Conservation (phyloP, 2,113 vertebrate species). For the Gnathonemus longibarbis region DNA sequence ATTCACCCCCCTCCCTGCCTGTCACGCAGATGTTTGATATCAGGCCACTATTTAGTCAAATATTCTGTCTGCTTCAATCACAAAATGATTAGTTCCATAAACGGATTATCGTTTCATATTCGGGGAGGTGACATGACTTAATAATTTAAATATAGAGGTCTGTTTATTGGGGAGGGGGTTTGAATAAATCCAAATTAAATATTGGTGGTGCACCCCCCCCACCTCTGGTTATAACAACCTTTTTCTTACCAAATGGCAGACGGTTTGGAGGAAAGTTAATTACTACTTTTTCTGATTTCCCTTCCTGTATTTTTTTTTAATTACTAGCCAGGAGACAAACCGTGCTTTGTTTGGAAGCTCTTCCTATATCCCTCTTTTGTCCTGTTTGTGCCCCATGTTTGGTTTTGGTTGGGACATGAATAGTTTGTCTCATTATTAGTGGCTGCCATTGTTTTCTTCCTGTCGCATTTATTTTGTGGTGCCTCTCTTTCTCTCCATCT, state of each 20-base stretch:
- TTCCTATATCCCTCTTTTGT: background rate
- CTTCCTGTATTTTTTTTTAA: background rate
- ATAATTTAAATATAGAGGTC: background rate
- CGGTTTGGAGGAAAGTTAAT: background rate
- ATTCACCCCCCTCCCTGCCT: background rate
- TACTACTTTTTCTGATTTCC: background rate
- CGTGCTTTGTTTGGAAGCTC: background rate
- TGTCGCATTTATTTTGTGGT: slow-evolving; percentile 8
- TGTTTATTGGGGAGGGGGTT: background rate
- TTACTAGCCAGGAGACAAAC: background rate
- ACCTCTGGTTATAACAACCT: background rate
- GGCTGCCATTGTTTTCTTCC: background rate
- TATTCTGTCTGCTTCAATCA: background rate
- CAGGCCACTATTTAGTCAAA: background rate
- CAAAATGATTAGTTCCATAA: background rate
- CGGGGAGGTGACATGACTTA: background rate
- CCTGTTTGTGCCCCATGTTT: background rate
- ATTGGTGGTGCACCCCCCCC: background rate
- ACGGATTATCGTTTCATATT: background rate
- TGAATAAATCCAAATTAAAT: background rate
- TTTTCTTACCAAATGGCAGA: background rate
- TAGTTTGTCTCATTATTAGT: slow-evolving; percentile 8
- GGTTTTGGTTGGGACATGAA: slow-evolving; percentile 9
- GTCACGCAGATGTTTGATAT: background rate
- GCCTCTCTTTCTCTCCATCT: background rate